These are phyloP conservation scores for Nysson spinosus DNA, from an alignment of 2,888 invertebrate genomes.

Conservation along the genomic window DNA sequence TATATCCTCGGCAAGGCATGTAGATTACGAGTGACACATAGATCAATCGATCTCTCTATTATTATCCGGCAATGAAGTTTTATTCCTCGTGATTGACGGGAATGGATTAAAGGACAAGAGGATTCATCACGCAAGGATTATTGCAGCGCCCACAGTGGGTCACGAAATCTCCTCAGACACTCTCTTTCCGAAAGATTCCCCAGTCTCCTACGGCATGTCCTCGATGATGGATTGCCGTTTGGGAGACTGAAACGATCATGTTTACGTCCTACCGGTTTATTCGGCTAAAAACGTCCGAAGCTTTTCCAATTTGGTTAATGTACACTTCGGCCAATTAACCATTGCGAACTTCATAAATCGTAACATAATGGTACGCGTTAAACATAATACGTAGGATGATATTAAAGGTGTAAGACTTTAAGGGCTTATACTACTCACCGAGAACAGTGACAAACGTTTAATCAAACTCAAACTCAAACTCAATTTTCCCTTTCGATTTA, in stretches of 20 bases:
- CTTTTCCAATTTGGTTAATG: background rate
- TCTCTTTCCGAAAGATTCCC: constrained; percentile 15
- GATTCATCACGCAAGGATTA: constrained; percentile 52
- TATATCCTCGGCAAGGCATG: background rate
- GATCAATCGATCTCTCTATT: constrained; percentile 32
- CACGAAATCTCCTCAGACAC: constrained; percentile 26
- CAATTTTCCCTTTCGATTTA: no score
- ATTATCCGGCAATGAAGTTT: constrained; percentile 48
- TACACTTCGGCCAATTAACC: no score
- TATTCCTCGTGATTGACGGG: constrained; percentile 40
- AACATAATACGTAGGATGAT: background rate
- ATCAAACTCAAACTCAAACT: no score
- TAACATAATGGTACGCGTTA: no score
- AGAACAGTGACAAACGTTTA: no score
- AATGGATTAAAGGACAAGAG: constrained; percentile 50
- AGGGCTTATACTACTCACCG: background rate
- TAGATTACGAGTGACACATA: background rate
- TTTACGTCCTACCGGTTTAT: constrained; percentile 3
- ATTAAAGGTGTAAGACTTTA: background rate
- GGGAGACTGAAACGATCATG: background rate
- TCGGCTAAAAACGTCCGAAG: background rate
- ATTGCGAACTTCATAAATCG: no score
- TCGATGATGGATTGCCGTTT: constrained; percentile 46
- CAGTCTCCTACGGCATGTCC: constrained; percentile 14
- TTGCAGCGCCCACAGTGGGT: constrained; percentile 15